Evolutionary conservation across 1,140 invertebrate species (phyloP), one percentile per base, ranked within the genome.

Genomic region (Lordiphosa mommai): DNA sequence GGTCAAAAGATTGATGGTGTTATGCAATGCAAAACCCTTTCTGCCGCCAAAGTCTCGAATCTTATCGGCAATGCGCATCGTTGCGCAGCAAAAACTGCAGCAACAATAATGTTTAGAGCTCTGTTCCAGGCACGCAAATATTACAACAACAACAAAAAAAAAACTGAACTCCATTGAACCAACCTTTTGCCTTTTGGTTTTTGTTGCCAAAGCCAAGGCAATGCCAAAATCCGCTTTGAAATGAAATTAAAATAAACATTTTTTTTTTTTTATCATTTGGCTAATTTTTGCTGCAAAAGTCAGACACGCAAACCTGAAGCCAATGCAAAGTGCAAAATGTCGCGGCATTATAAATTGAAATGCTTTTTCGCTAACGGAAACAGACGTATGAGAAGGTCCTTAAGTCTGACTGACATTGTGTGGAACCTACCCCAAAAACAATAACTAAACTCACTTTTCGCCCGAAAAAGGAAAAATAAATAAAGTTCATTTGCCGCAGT

Each of bases 401-500:
- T 47, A 60, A 73, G 27, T 13, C 27, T 17, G 23, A 38, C 33
- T 57, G 55, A 40, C 51, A 32, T 23, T 10, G n/a, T n/a, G 12
- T 53, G 51, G 37, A 49, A 48, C 33, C 44, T 56, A 56, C 32
- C 36, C 32, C 38, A 6, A 16, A 46, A 46, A 41, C 37, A 34
- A 38, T 52, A 34, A 58, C 32, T 17, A 47, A 23, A 46, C 76
- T 82, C 76, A 84, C 76, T 82, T 82, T 82, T 84, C 49, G 37
- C 29, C 55, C 33, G n/a, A 49, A 41, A 55, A 46, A 38, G 36
- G 13, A 55, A 80, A 66, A 51, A 65, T 43, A 53, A 69, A 61
- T 55, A 61, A 69, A 82, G 61, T 82, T 77, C 52, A 82, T 82
- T 82, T 82, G 72, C 76, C 76, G 76, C 76, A 82, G 76, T 82